These are phyloP conservation scores for Drosophila arizonae DNA, from an alignment of 1,140 invertebrate genomes.

Conservation along the genomic window DNA sequence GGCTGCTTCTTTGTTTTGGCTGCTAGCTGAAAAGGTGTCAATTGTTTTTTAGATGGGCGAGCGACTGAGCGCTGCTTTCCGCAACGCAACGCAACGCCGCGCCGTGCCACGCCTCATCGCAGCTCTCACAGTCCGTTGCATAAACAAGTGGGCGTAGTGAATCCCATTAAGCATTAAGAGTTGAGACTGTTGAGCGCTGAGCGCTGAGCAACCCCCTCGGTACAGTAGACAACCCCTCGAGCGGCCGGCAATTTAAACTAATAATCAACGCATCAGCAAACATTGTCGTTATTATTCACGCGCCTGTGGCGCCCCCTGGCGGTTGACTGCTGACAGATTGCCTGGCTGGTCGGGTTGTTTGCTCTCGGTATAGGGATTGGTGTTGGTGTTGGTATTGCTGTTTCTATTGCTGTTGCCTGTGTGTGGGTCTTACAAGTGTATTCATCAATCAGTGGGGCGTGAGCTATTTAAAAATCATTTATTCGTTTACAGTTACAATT, in stretches of 20 bases:
- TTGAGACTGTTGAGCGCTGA: conserved; percentile 25
- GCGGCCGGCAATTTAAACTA: conserved; percentile 79
- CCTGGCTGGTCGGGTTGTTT: conserved; percentile 16
- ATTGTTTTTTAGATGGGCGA: conserved; percentile 49
- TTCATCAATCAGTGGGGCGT: conserved; percentile 50
- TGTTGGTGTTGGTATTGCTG: background rate
- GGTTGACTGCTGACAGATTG: conserved; percentile 67
- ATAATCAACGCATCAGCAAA: conserved; percentile 82
- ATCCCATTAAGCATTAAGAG: conserved; percentile 72
- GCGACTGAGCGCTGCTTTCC: conserved; percentile 3
- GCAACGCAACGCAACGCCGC: background rate
- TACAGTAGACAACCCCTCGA: conserved; percentile 43
- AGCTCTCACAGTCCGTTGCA: conserved; percentile 75
- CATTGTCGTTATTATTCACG: conserved; percentile 80
- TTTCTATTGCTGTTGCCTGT: background rate
- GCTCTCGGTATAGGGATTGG: background rate
- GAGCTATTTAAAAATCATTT: conserved; percentile 69
- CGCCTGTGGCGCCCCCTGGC: conserved; percentile 53
- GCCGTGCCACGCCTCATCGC: conserved; percentile 66
- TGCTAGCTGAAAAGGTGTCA: conserved; percentile 58
- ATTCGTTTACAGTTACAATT: conserved; percentile 63
- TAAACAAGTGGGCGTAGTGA: conserved; percentile 81
- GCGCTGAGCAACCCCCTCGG: conserved; percentile 11
- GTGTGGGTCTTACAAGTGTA: conserved; percentile 38
- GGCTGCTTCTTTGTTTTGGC: conserved; percentile 59